A percentile compares a stretch with the other conserved stretches of the same genome.
Evolutionary conservation across 1,140 invertebrate species (phyloP).

Genomic region (Solenopsis invicta): DNA sequence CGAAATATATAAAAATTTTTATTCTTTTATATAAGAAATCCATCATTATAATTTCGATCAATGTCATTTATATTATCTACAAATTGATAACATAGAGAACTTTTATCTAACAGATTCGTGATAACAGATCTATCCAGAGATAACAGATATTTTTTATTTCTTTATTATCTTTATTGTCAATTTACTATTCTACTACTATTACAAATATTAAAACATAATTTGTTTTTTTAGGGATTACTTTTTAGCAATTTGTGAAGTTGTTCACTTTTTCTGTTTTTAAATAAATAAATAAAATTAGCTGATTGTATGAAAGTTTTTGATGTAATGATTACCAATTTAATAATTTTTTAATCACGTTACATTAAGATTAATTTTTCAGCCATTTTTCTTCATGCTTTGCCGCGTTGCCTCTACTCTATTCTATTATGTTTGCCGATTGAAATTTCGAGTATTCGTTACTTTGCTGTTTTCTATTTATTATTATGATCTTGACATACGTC

Average conservation of each 20-base stretch:
- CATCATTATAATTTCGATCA: neutral
- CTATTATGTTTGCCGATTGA: neutral
- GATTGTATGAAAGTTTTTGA: neutral
- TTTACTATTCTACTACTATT: neutral
- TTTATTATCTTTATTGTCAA: neutral
- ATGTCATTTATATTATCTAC: neutral
- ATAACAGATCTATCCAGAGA: too few species aligned
- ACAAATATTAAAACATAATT: neutral
- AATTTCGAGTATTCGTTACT: constrained; percentile 31
- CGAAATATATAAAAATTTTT: neutral
- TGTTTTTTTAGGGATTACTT: neutral
- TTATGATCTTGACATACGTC: constrained; percentile 64
- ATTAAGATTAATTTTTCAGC: constrained; percentile 1
- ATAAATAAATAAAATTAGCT: neutral
- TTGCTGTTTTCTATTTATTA: constrained; percentile 71
- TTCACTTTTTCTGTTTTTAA: neutral
- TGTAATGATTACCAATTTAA: constrained; percentile 6
- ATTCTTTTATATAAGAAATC: neutral
- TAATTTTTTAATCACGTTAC: neutral
- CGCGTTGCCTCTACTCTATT: neutral
- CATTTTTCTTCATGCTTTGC: neutral
- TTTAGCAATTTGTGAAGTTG: neutral
- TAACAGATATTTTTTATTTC: neutral
- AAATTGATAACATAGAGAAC: neutral
- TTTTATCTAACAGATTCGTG: too few species aligned